These are phyloP conservation scores for Tachystola acroxantha DNA, from an alignment of 2,888 invertebrate genomes.

Conservation along the genomic window DNA sequence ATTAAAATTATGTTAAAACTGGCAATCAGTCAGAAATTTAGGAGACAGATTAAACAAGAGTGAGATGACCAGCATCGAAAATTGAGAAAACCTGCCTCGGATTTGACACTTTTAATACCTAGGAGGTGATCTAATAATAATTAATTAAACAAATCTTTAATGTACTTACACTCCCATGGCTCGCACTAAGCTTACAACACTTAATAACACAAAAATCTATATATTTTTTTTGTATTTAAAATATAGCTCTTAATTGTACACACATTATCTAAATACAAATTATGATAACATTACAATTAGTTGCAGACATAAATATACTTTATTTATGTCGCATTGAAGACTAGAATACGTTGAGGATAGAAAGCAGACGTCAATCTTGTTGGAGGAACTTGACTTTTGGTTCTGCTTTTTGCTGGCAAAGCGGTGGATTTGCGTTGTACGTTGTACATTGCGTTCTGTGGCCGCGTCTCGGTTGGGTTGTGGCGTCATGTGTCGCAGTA, in stretches of 20 bases:
- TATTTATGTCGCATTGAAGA: slow-evolving; percentile 66
- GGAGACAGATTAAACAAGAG: slow-evolving; percentile 36
- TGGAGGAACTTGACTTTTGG: slow-evolving; percentile 53
- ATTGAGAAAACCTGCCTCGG: slow-evolving; percentile 38
- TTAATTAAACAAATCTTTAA: slow-evolving; percentile 44
- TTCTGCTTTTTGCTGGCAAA: slow-evolving; percentile 52
- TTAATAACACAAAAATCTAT: slow-evolving; percentile 57
- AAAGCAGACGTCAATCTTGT: slow-evolving; percentile 62
- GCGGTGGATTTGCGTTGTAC: slow-evolving; percentile 32
- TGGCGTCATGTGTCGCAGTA: slow-evolving; percentile 39
- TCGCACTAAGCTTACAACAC: slow-evolving; percentile 58
- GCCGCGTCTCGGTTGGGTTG: slow-evolving; percentile 37
- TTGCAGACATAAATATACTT: slow-evolving; percentile 56
- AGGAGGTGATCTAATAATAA: slow-evolving; percentile 51
- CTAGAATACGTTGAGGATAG: slow-evolving; percentile 78
- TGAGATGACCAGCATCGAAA: slow-evolving; percentile 58
- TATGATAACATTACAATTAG: slow-evolving; percentile 68
- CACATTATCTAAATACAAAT: slow-evolving; percentile 26
- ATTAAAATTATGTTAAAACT: slow-evolving; percentile 36
- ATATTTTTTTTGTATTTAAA: slow-evolving; percentile 31
- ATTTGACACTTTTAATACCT: slow-evolving; percentile 36
- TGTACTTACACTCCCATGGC: slow-evolving; percentile 60
- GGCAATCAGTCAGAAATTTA: slow-evolving; percentile 44
- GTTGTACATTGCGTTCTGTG: slow-evolving; percentile 25
- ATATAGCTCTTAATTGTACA: slow-evolving; percentile 49